Evolutionary conservation across 2,797 vertebrate species (phyloP), one percentile per base, ranked within the genome.

Genomic region (Eleutherodactylus coqui): DNA sequence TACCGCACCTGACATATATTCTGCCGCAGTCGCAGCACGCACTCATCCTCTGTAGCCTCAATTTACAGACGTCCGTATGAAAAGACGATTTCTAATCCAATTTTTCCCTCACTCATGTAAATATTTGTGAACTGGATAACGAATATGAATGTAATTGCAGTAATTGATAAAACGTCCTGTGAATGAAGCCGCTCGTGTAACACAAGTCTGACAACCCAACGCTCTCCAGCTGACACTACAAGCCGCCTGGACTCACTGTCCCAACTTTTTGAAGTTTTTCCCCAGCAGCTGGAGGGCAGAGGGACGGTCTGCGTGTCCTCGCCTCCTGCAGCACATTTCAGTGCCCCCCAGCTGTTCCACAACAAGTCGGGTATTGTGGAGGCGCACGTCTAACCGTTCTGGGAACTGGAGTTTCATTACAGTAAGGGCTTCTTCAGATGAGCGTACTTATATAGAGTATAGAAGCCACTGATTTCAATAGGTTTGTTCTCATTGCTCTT

Each of bases 1-100:
- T 69, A 49, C 79, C 69, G 21, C 67, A 41, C 49, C 47, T 82
- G 62, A 70, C 62, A 4, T 51, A 17, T 21, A 38, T 69, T 51
- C 60, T 45, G 58, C 16, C 10, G 19, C 58, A 49, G 58, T 79
- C 38, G 27, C 14, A 10, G 41, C 34, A 14, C 60, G 49, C 60
- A 49, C 27, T 32, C 45, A 36, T 70, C 29, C 34, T 47, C 58
- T 32, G 41, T 78, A 67, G 32, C 27, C 11, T 45, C 29, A 67
- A 51, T 70, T 81, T 53, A 4, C 24, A 53, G 45, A 70, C 60
- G 32, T 64, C 17, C 19, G 16, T 64, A 69, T 34, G 21, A 36
- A 69, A 51, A 47, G 58, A 19, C 27, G 69, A 29, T 38, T 51
- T 69, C 36, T 64, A 13, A 69, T 51, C 17, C 43, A 14, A 9